phyloP scores from a whole-genome alignment of 2,888 invertebrate species.

The Leptinotarsa rubiginosa region DNA sequence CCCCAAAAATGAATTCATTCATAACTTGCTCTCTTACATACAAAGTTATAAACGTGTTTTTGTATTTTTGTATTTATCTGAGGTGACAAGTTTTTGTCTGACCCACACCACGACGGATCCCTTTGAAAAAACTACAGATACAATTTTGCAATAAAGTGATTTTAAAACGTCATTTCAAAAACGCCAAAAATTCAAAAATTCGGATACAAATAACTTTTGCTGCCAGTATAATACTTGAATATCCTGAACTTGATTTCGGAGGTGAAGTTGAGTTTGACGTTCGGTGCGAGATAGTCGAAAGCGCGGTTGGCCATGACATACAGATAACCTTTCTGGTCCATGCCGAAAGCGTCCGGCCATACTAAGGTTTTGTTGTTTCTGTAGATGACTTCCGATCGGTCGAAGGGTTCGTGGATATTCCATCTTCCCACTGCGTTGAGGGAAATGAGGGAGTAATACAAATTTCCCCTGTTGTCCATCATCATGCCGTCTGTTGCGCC shows the following conservation, averaged over 20 bases:
- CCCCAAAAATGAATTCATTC: no score
- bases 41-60: no score
- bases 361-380: constrained; percentile 74
- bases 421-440: constrained; percentile 78
- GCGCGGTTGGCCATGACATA: constrained; percentile 72
- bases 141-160: no score
- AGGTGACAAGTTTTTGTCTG: no score
- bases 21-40: no score
- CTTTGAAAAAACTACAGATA: no score
- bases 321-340: constrained; percentile 74
- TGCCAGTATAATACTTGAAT: constrained; percentile 49
- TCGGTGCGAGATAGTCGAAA: constrained; percentile 46
- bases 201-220: constrained; percentile 48
- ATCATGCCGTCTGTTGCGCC: constrained; percentile 77
- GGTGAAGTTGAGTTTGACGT: constrained; percentile 34
- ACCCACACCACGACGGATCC: no score
- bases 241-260: constrained; percentile 51
- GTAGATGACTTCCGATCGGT: constrained; percentile 65
- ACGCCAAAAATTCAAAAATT: not conserved
- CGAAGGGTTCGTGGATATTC: constrained; percentile 72
- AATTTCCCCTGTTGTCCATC: constrained; percentile 76
- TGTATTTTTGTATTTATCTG: no score
- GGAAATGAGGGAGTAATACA: constrained; percentile 77
- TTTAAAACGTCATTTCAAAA: not conserved
- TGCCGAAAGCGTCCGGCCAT: constrained; percentile 78